Evolutionary conservation across 2,797 vertebrate species (phyloP).

Genomic region (Danionella dracula): DNA sequence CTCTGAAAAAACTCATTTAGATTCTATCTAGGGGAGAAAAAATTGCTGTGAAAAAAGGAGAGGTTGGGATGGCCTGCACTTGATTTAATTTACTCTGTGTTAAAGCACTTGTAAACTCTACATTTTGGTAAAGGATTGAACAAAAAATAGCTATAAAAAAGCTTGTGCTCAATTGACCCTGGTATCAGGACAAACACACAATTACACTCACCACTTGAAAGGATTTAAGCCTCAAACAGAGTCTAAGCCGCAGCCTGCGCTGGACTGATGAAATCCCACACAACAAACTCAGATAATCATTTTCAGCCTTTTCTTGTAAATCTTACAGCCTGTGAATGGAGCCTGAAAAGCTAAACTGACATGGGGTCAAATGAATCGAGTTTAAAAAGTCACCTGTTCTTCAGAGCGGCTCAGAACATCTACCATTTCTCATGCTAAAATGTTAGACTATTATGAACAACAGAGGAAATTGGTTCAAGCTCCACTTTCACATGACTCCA

Average conservation of each 20-base stretch:
- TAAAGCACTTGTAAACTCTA: constrained; percentile 64
- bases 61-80: constrained; percentile 56
- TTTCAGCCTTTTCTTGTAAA: constrained; percentile 29
- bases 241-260: constrained; percentile 19
- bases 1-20: constrained; percentile 77
- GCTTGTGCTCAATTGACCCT: constrained; percentile 46
- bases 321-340: constrained; percentile 17
- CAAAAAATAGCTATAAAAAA: constrained; percentile 36
- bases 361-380: constrained; percentile 22
- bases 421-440: no score
- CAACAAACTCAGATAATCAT: constrained; percentile 35
- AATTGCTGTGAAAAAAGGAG: constrained; percentile 58
- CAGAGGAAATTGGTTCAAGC: background rate
- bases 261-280: constrained; percentile 17
- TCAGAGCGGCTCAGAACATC: background rate
- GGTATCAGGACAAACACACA: constrained; percentile 2
- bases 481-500: background rate
- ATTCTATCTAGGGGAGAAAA: constrained; percentile 73
- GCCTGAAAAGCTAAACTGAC: constrained; percentile 18
- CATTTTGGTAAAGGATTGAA: constrained; percentile 56
- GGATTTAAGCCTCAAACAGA: constrained; percentile 30
- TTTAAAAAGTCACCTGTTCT: constrained; percentile 40
- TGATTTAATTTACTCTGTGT: constrained; percentile 74
- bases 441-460: no score
- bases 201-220: constrained; percentile 27